Base-by-base conservation (phyloP, 2,888 invertebrate species). In the Biston betularia region DNA sequence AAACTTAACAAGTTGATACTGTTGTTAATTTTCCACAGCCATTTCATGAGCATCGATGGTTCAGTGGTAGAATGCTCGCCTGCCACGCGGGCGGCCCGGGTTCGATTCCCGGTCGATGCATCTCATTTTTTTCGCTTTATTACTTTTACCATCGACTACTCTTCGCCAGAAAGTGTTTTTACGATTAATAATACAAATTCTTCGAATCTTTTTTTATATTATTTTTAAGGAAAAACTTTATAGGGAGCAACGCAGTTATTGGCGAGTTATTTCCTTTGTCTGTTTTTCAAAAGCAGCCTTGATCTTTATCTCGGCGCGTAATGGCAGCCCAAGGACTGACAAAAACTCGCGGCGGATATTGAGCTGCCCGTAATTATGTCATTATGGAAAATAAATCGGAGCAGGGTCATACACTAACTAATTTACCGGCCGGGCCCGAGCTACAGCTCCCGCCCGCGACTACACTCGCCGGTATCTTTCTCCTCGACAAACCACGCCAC, bases 91-190 rank as follows among this genome's bases (percentile, higher is more conserved):
- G 93, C 93, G 93, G 93, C 93, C 93, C 93, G 93, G 93, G 93
- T 93, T 93, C 93, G 93, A 93, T 94, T 93, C 93, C 94, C 94
- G 94, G 93, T 90, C 94, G 94, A 94, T 94, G 93, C 94, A 93
- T 0, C 7, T 61, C 75, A n/a, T 82, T 50, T 89, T 85, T 75
- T 24, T 24, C 24, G 24, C 24, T 24, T 3, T 24, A 24, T 24
- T 24, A 24, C 3, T 24, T 24, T 24, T 24, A 24, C 24, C 24
- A 24, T 24, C 24, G 3, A 24, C 24, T 24, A 24, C 24, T 24
- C 1, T 24, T 24, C 24, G 24, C 3, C 24, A 24, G 24, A 24
- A 24, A 24, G 3, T 24, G 3, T 24, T 24, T 2, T 24, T 24
- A 24, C 24, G 1, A 24, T 3, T 24, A 24, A 24, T 24, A 24